A percentile compares a stretch with the other conserved stretches of the same genome.
phyloP scores from a whole-genome alignment of 1,140 invertebrate species.

The Aporrectodea caliginosa region DNA sequence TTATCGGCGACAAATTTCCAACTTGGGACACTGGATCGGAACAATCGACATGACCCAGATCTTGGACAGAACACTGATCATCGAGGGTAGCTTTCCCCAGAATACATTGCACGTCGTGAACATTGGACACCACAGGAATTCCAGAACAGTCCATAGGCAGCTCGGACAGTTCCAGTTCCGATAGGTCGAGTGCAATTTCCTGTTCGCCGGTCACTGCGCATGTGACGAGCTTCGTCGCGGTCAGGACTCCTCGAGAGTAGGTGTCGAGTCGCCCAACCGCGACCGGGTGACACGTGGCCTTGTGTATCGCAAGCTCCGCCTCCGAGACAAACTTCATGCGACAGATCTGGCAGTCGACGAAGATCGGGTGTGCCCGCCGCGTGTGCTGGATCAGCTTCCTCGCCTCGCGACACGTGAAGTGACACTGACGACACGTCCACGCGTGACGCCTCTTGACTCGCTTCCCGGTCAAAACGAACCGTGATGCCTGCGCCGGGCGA shows the following conservation, averaged over 20 bases:
- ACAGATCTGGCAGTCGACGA: not conserved
- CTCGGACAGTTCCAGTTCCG: not conserved
- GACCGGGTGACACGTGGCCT: not conserved
- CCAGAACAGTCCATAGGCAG: not conserved
- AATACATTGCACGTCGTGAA: not conserved
- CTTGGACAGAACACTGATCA: no score
- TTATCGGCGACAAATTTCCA: no score
- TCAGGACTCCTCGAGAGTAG: not conserved
- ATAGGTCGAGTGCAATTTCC: not conserved
- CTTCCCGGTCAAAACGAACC: not conserved
- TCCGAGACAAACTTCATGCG: not conserved
- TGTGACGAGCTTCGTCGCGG: not conserved
- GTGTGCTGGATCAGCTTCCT: constrained; percentile 2
- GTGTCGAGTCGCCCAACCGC: constrained; percentile 3
- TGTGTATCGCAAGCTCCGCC: not conserved
- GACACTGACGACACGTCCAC: not conserved
- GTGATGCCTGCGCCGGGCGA: no score
- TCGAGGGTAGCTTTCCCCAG: not conserved
- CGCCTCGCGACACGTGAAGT: not conserved
- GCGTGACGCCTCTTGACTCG: not conserved
- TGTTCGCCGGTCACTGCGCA: not conserved
- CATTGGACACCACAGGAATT: not conserved
- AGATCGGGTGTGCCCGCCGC: not conserved
- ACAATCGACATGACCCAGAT: no score
- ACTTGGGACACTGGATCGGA: no score